phyloP scores from a whole-genome alignment of 2,797 vertebrate species.

The Zenarchopterus dispar region DNA sequence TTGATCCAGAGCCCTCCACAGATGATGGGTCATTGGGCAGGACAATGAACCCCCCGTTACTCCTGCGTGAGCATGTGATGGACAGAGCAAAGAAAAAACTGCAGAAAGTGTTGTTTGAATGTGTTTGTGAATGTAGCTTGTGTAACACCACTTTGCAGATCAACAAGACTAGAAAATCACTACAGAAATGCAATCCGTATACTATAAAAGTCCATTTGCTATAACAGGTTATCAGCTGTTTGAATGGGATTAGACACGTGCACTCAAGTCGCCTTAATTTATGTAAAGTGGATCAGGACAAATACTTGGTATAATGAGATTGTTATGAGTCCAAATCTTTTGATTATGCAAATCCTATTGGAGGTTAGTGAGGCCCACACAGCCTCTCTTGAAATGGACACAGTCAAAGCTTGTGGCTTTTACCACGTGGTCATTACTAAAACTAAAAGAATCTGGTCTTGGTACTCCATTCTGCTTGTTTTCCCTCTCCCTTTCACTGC shows the following conservation, averaged over 20 bases:
- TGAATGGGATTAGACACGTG: constrained; percentile 37
- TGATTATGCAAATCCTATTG: constrained; percentile 57
- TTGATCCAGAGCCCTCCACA: too few species aligned
- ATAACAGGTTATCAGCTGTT: constrained; percentile 45
- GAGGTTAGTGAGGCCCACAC: constrained; percentile 20
- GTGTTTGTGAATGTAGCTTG: too few species aligned
- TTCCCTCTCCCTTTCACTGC: constrained; percentile 10
- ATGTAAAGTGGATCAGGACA: constrained; percentile 47
- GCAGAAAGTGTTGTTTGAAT: too few species aligned
- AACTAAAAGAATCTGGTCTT: constrained; percentile 31
- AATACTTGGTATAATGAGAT: constrained; percentile 56
- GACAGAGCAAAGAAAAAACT: too few species aligned
- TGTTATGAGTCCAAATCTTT: constrained; percentile 49
- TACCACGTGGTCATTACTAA: constrained; percentile 26
- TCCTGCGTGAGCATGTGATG: too few species aligned
- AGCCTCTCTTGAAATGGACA: not conserved
- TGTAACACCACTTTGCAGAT: too few species aligned
- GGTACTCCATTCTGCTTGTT: constrained; percentile 13
- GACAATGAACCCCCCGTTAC: too few species aligned
- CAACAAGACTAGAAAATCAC: too few species aligned
- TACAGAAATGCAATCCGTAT: too few species aligned
- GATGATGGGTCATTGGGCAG: too few species aligned
- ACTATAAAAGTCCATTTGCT: not conserved
- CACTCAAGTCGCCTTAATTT: constrained; percentile 33
- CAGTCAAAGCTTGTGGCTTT: constrained; percentile 14